Base-by-base conservation (phyloP, 2,113 vertebrate species). In the Tretioscincus oriximinensis region DNA sequence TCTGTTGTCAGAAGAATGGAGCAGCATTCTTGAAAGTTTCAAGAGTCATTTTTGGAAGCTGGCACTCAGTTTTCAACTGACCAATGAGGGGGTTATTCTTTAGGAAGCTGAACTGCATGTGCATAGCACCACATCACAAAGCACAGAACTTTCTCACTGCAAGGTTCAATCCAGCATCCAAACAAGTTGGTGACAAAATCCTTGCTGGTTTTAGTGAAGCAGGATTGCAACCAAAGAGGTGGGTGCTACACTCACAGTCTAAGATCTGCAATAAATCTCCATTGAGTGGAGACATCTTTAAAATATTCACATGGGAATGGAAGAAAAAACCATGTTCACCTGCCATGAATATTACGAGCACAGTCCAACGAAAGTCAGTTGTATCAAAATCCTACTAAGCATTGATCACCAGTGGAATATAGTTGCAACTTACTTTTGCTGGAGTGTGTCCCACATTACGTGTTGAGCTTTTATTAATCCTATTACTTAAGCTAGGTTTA, bases 101-200 rank as follows among this genome's bases (percentile, higher is more conserved):
- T 68, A 11, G 35, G 65, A 28, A 35, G 47, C 8, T 78, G 63
- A 2, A 45, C 24, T 10, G 3, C 2, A 45, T 6, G 51, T 9
- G 2, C 24, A n/a, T 47, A 58, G 49, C 18, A 41, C 35, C 49
- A 58, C 14, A 41, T 69, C 80, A 76, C 73, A 81, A 76, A 81
- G 73, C 80, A 81, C 80, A 81, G 73, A 31, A 81, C n/a, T 68
- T 29, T 81, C 54, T 58, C 61, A 26, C 41, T 14, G 26, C 60
- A 81, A 45, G 26, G 22, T 63, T 71, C 20, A 24, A 22, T 31
- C 74, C 7, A n/a, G 9, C 35, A 26, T 5, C 67, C 67, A 77
- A n/a, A 45, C 21, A 70, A 11, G 60, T 22, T 66, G 60, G 29
- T 28, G 68, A 63, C n/a, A 64, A 61, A 51, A 71, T 10, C 73